Evolutionary conservation across 2,113 vertebrate genomes (phyloP).

Genomic region (Alethe diademata): DNA sequence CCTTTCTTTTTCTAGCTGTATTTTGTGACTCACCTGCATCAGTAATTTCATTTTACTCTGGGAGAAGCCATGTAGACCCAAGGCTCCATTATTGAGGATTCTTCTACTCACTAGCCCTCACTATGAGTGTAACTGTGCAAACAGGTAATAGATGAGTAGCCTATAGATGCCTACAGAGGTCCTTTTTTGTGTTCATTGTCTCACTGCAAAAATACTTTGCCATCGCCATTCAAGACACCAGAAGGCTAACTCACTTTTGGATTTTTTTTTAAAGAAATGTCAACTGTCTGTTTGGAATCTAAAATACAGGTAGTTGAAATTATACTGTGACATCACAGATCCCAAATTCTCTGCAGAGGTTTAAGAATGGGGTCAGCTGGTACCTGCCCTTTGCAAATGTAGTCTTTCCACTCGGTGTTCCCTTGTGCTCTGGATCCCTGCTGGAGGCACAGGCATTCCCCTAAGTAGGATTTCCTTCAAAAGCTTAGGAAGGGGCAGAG

Average conservation of each 20-base stretch:
- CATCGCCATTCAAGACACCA: background rate
- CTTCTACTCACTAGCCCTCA: background rate
- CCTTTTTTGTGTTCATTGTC: background rate
- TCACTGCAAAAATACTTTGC: background rate
- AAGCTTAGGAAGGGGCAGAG: background rate
- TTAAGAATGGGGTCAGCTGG: background rate
- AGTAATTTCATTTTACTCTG: background rate
- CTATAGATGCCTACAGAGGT: background rate
- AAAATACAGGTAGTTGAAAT: background rate
- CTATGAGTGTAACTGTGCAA: background rate
- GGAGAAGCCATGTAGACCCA: background rate
- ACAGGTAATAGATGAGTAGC: background rate
- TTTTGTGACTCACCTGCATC: background rate
- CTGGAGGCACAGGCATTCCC: background rate
- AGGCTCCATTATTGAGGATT: background rate
- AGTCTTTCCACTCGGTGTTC: rapidly evolving
- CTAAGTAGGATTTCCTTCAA: background rate
- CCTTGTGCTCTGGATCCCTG: background rate
- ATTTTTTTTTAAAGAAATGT: background rate
- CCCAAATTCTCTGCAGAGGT: background rate
- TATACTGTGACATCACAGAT: background rate
- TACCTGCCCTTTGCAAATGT: background rate
- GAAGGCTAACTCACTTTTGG: background rate
- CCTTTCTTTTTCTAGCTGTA: background rate
- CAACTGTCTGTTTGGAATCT: background rate